A percentile compares a stretch with the other conserved stretches of the same genome.
Conservation (phyloP, 2,888 invertebrate species). For the Monochamus alternatus region DNA sequence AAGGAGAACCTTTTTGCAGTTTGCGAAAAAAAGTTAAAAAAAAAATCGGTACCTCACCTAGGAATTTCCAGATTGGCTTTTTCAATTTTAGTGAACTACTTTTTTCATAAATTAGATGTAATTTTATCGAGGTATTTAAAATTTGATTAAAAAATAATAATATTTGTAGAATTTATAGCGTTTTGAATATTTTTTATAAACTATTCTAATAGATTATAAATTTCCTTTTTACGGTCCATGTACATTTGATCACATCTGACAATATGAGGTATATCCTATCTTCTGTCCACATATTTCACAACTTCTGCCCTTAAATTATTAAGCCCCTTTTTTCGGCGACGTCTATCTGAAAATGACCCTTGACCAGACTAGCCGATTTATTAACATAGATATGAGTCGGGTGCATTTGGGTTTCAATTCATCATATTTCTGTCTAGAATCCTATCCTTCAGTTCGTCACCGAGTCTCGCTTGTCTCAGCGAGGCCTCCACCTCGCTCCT, state of each 20-base stretch:
- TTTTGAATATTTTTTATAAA: too few species aligned
- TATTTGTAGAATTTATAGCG: too few species aligned
- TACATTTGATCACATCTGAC: background rate
- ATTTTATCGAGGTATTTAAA: too few species aligned
- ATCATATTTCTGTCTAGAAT: conserved; percentile 47
- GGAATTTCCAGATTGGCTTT: too few species aligned
- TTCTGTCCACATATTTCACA: conserved; percentile 2
- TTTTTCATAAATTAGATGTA: too few species aligned
- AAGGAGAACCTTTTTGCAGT: too few species aligned
- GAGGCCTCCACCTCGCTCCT: conserved; percentile 36
- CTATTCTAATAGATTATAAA: too few species aligned
- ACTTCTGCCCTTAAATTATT: conserved; percentile 16
- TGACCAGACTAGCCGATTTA: conserved; percentile 44
- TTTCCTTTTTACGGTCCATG: background rate
- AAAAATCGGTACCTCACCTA: too few species aligned
- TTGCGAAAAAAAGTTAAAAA: too few species aligned
- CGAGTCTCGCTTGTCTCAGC: conserved; percentile 34
- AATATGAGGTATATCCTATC: background rate
- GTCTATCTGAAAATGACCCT: conserved; percentile 18
- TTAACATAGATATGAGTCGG: conserved; percentile 52
- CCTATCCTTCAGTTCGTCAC: conserved; percentile 32
- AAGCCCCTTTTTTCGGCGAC: conserved; percentile 2
- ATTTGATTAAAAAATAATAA: too few species aligned
- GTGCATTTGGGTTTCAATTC: conserved; percentile 51
- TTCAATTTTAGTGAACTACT: too few species aligned